These are phyloP conservation scores for Manacus vitellinus DNA, from an alignment of 2,113 vertebrate genomes.

Conservation along the genomic window DNA sequence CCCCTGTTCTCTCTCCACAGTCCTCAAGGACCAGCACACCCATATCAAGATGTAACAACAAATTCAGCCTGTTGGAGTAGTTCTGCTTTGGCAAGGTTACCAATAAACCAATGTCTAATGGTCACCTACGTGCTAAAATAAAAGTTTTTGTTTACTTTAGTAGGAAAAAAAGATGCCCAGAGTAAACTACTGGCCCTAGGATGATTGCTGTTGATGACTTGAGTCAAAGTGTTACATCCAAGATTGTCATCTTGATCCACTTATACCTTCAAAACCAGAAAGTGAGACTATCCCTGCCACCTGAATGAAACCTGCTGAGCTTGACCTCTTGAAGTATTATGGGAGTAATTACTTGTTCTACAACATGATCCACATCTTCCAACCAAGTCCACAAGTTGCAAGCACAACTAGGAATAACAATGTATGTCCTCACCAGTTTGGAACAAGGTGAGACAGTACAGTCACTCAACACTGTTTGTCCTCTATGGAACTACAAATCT, in stretches of 20 bases:
- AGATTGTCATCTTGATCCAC: not conserved
- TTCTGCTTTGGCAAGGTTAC: not conserved
- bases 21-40: not conserved
- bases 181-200: not conserved
- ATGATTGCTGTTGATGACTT: not conserved
- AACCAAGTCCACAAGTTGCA: not conserved
- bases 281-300: not conserved
- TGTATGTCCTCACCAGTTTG: not conserved
- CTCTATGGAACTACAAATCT: not conserved
- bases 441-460: not conserved
- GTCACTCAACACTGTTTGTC: not conserved
- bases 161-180: not conserved
- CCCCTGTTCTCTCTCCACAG: not conserved
- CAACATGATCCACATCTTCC: not conserved
- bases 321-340: not conserved
- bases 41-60: not conserved
- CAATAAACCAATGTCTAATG: not conserved
- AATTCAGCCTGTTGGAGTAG: not conserved
- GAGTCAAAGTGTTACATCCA: not conserved
- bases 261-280: not conserved
- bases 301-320: not conserved
- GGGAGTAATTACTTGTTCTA: not conserved
- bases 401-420: not conserved
- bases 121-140: not conserved
- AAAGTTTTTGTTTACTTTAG: not conserved